Evolutionary conservation across 2,113 vertebrate species (phyloP).

Genomic region (Rallus limicola): DNA sequence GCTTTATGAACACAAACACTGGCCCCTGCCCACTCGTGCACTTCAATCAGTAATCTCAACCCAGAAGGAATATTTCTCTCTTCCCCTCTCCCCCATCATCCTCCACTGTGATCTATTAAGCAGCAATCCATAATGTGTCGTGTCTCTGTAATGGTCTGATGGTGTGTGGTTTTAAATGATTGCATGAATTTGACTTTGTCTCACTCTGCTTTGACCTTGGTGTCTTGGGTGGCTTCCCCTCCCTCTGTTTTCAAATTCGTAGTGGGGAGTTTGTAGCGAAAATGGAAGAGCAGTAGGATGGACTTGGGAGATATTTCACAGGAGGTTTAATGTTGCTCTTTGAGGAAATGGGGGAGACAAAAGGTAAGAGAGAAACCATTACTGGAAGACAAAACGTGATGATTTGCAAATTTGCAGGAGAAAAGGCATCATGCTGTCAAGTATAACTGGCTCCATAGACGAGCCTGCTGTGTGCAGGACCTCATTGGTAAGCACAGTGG

Average conservation of each 20-base stretch:
- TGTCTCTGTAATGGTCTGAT: slow-evolving; percentile 36
- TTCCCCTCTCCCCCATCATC: slow-evolving; percentile 9
- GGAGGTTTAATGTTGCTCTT: neutral
- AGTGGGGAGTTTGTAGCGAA: neutral
- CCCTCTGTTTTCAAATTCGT: neutral
- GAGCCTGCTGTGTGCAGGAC: neutral
- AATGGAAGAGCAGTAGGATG: neutral
- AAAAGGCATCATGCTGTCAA: neutral
- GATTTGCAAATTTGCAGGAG: neutral
- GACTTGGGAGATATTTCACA: neutral
- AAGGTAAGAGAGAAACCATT: neutral
- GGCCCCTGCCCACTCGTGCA: slow-evolving; percentile 10
- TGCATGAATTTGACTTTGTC: slow-evolving; percentile 56
- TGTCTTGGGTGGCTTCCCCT: slow-evolving; percentile 14
- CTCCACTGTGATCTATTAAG: slow-evolving; percentile 39
- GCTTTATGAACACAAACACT: slow-evolving; percentile 40
- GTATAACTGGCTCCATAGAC: neutral
- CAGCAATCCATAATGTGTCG: slow-evolving; percentile 23
- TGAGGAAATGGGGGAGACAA: neutral
- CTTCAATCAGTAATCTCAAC: slow-evolving; percentile 55
- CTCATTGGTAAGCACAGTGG: slow-evolving; percentile 9
- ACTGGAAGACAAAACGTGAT: neutral
- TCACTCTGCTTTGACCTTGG: slow-evolving; percentile 55
- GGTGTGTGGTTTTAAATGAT: slow-evolving; percentile 41
- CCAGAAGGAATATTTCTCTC: slow-evolving; percentile 23